These are phyloP conservation scores for Pseudocheirus occidentalis DNA, from an alignment of 2,797 vertebrate genomes.

Conservation along the genomic window DNA sequence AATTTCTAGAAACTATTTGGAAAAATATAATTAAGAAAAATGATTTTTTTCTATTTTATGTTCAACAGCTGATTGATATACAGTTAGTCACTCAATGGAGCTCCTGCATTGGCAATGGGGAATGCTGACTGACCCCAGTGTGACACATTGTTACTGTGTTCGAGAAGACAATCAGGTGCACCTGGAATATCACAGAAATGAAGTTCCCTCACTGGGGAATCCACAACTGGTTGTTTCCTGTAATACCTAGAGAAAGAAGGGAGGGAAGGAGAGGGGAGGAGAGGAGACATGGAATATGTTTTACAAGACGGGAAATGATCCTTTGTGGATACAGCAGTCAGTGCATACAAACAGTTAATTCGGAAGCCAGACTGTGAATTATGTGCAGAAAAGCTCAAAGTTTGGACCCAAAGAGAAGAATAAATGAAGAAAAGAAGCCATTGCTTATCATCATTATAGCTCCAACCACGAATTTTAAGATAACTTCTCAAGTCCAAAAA, in stretches of 20 bases:
- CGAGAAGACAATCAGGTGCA: background rate
- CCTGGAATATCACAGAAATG: background rate
- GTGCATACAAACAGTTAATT: background rate
- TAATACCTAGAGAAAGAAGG: no score
- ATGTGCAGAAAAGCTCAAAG: background rate
- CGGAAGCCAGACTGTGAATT: background rate
- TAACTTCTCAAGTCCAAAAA: background rate
- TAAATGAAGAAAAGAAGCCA: background rate
- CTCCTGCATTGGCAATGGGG: background rate
- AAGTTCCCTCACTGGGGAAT: background rate
- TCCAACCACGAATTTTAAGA: background rate
- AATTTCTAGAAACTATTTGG: background rate
- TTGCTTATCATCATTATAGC: background rate
- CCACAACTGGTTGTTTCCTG: no score
- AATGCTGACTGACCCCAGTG: background rate
- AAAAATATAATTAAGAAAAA: background rate
- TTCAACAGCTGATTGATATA: background rate
- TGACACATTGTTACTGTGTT: background rate
- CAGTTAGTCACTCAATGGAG: background rate
- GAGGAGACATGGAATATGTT: background rate
- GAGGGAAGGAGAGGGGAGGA: no score
- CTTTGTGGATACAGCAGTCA: background rate
- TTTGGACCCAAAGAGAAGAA: background rate
- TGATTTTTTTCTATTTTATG: background rate
- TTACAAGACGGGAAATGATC: background rate